Evolutionary conservation across 1,140 invertebrate species (phyloP).

Genomic region (Drosophila orena): DNA sequence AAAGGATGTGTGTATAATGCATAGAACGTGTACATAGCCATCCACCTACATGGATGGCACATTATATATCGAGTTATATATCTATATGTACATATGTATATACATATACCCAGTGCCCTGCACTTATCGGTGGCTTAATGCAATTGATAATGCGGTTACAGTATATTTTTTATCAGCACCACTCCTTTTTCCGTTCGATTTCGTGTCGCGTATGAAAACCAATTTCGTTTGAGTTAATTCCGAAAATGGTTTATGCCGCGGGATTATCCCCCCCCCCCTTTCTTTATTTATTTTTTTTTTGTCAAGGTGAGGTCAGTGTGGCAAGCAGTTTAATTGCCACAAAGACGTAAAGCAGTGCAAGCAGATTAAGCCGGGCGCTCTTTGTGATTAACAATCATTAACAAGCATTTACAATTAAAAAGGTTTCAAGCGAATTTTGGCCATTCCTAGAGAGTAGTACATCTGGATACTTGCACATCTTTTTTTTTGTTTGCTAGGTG

Average conservation of each 20-base stretch:
- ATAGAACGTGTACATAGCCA: slow-evolving; percentile 1
- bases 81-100: slow-evolving; percentile 2
- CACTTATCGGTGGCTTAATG: slow-evolving; percentile 40
- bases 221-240: slow-evolving; percentile 38
- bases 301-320: slow-evolving; percentile 5
- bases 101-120: slow-evolving; percentile 10
- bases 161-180: slow-evolving; percentile 6
- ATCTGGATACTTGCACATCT: too few relatives aligned
- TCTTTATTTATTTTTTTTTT: too few relatives aligned
- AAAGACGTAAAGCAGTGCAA: background rate
- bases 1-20: slow-evolving; percentile 38
- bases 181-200: background rate
- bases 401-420: background rate
- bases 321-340: slow-evolving; percentile 5
- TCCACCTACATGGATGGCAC: background rate
- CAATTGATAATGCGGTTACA: slow-evolving; percentile 48
- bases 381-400: background rate
- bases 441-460: too few relatives aligned
- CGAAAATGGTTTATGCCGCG: slow-evolving; percentile 23
- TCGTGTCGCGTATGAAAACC: slow-evolving; percentile 5
- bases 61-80: too few relatives aligned
- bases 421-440: too few relatives aligned
- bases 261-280: slow-evolving; percentile 46
- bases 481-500: too few relatives aligned
- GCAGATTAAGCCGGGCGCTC: background rate